phyloP scores from a whole-genome alignment of 2,888 invertebrate genomes.

The Dasypogon diadema region DNA sequence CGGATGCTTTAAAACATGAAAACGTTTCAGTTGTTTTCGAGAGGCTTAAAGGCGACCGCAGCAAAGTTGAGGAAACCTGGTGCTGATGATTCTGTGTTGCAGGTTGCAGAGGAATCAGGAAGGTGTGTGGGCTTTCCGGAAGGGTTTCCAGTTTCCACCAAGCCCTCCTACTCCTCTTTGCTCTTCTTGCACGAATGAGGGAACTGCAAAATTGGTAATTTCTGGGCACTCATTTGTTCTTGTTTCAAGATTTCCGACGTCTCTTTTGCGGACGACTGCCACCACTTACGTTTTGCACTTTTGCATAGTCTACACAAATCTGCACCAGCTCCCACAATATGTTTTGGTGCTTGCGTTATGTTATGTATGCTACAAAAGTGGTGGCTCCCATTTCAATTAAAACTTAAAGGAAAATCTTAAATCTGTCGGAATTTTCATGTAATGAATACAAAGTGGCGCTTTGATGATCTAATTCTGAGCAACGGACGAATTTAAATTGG shows the following conservation, averaged over 20 bases:
- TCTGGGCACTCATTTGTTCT: background rate
- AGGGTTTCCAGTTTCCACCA: background rate
- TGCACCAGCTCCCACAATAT: too few species aligned
- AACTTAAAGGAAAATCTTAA: background rate
- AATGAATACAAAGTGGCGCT: constrained; percentile 20
- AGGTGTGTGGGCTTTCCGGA: background rate
- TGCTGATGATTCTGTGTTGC: too few species aligned
- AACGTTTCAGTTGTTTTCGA: background rate
- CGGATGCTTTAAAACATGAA: background rate
- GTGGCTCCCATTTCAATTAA: background rate
- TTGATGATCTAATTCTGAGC: constrained; percentile 19
- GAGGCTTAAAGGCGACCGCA: background rate
- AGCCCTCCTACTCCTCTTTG: too few species aligned
- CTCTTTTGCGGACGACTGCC: background rate
- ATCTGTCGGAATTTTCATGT: background rate
- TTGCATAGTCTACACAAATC: background rate
- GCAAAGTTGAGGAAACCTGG: background rate
- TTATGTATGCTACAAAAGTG: background rate
- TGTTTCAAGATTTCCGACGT: background rate
- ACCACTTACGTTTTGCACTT: background rate
- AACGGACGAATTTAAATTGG: constrained; percentile 12
- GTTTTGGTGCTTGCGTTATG: background rate
- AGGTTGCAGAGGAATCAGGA: background rate
- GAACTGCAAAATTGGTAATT: background rate
- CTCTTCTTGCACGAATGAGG: background rate